phyloP scores from a whole-genome alignment of 2,888 invertebrate species.

The Leuctra nigra region DNA sequence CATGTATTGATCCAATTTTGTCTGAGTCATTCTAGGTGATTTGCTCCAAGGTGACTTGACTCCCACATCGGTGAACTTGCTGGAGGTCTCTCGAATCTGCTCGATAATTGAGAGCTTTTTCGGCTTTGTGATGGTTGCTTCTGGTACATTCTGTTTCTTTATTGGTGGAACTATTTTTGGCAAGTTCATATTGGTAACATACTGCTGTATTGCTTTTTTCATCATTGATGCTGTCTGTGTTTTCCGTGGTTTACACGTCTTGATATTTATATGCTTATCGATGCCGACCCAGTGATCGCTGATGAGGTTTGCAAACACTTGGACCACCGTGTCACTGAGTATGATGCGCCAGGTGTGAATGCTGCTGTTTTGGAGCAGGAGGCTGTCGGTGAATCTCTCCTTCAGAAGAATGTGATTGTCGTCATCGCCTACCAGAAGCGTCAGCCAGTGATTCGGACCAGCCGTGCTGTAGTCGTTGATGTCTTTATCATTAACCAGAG shows the following conservation, averaged over 20 bases:
- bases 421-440: constrained; percentile 58
- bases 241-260: not conserved
- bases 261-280: constrained; percentile 19
- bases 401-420: constrained; percentile 53
- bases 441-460: constrained; percentile 47
- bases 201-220: constrained; percentile 8
- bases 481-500: constrained; percentile 44
- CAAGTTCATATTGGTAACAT: not conserved
- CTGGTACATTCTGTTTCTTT: not conserved
- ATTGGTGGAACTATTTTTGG: not conserved
- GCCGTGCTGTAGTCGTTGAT: constrained; percentile 46
- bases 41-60: not conserved
- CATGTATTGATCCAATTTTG: constrained; percentile 14
- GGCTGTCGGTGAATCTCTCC: constrained; percentile 35
- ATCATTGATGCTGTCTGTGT: not conserved
- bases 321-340: constrained; percentile 41
- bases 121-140: constrained; percentile 1
- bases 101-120: constrained; percentile 12
- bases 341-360: constrained; percentile 36
- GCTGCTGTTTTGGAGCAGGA: constrained; percentile 11
- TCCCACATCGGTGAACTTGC: constrained; percentile 4
- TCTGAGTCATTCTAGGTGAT: not conserved
- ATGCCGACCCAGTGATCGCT: constrained; percentile 47
- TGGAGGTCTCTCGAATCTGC: constrained; percentile 11
- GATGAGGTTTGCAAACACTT: constrained; percentile 49